Percentiles rank a stretch among this genome's conserved stretches.
Conservation (phyloP, 2,797 vertebrate species). For the Lates japonicus region DNA sequence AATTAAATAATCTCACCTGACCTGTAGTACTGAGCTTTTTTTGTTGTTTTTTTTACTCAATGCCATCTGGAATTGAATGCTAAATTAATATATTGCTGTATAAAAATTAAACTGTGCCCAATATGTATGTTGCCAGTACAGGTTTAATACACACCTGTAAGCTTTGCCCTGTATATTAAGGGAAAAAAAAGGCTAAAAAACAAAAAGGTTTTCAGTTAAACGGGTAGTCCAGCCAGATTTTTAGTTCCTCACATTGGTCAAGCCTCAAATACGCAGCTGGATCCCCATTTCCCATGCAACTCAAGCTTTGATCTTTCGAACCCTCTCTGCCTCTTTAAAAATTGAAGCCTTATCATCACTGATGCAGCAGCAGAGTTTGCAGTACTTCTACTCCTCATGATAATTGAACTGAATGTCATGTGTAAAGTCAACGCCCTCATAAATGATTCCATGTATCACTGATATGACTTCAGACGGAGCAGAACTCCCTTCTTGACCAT, state of each 20-base stretch:
- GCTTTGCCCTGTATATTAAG: no score
- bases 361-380: slow-evolving; percentile 7
- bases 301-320: not conserved
- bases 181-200: not conserved
- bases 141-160: not conserved
- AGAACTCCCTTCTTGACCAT: slow-evolving; percentile 59
- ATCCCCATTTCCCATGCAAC: slow-evolving; percentile 37
- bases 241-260: not conserved
- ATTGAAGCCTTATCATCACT: not conserved
- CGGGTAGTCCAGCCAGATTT: not conserved
- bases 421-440: slow-evolving; percentile 43
- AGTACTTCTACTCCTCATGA: slow-evolving; percentile 4
- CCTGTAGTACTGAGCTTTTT: no score
- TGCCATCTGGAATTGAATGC: no score
- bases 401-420: slow-evolving; percentile 4
- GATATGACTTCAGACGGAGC: slow-evolving; percentile 55
- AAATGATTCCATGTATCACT: slow-evolving; percentile 51
- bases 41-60: no score
- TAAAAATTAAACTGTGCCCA: not conserved
- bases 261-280: not conserved
- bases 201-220: not conserved
- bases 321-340: not conserved
- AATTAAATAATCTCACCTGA: not conserved
- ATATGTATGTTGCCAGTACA: not conserved
- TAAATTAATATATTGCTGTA: no score